These are phyloP conservation scores for Ornithoptera alexandrae DNA, from an alignment of 2,888 invertebrate species.

Conservation along the genomic window DNA sequence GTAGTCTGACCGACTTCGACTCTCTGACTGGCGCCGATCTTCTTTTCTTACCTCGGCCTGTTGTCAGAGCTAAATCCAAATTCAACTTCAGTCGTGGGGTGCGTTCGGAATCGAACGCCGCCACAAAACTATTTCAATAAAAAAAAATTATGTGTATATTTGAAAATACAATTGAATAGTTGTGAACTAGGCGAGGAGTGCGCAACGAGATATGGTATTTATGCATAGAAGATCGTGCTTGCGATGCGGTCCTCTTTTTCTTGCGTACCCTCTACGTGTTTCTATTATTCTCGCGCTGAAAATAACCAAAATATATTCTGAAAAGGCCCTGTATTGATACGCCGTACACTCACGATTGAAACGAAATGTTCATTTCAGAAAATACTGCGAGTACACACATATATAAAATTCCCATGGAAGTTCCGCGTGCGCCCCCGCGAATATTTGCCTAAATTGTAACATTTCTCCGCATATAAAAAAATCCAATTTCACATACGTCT, in stretches of 20 bases:
- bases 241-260: conserved; percentile 54
- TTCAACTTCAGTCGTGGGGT: too few relatives aligned
- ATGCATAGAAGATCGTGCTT: conserved; percentile 57
- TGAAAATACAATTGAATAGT: neutral
- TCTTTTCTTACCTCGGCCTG: too few relatives aligned
- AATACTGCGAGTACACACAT: conserved; percentile 30
- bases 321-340: conserved; percentile 16
- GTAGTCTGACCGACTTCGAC: too few relatives aligned
- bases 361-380: conserved; percentile 10
- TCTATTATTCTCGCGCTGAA: conserved; percentile 36
- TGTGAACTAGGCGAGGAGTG: conserved; percentile 26
- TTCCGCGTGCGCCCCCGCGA: conserved; percentile 37
- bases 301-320: conserved; percentile 31
- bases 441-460: conserved; percentile 46
- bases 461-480: conserved; percentile 59
- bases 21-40: too few relatives aligned
- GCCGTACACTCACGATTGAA: conserved; percentile 13
- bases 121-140: neutral
- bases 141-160: neutral
- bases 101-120: too few relatives aligned
- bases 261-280: conserved; percentile 54
- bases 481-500: conserved; percentile 76
- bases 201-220: conserved; percentile 62
- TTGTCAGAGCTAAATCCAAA: too few relatives aligned
- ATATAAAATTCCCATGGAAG: conserved; percentile 31